Evolutionary conservation across 2,888 invertebrate genomes (phyloP).

Genomic region (Dryomyza anilis): DNA sequence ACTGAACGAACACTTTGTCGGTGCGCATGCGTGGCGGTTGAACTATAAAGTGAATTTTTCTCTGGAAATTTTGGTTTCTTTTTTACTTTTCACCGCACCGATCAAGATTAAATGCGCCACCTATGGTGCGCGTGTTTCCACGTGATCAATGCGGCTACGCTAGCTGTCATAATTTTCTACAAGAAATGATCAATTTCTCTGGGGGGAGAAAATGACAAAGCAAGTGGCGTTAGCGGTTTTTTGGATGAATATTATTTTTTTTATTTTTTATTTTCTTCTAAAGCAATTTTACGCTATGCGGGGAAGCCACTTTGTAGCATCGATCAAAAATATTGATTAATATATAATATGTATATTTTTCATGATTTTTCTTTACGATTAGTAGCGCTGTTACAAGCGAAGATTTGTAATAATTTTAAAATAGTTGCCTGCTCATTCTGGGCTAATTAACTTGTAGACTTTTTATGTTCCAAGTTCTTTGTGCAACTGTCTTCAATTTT

Average conservation of each 20-base stretch:
- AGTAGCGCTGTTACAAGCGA: no score
- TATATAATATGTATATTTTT: neutral
- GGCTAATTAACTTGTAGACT: conserved; percentile 7
- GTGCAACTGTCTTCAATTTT: neutral
- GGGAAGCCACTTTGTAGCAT: neutral
- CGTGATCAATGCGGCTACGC: neutral
- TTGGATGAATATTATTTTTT: no score
- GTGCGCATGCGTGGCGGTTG: no score
- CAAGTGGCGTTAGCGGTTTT: conserved; percentile 21
- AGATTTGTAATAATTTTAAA: neutral
- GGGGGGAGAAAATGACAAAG: conserved; percentile 4
- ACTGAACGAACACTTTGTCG: conserved; percentile 18
- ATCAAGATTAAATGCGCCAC: conserved; percentile 12
- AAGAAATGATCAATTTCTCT: conserved; percentile 3
- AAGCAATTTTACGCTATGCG: neutral
- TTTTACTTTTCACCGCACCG: neutral
- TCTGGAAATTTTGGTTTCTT: neutral
- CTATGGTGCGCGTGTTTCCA: conserved; percentile 3
- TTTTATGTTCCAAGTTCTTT: neutral
- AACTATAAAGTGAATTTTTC: neutral
- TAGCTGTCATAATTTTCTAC: neutral
- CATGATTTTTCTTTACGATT: neutral
- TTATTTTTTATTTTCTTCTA: neutral
- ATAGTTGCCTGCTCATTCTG: conserved; percentile 13
- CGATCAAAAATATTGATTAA: conserved; percentile 7